Percentiles rank a stretch among this genome's conserved stretches.
phyloP scores from a whole-genome alignment of 2,113 vertebrate genomes.

The Tor tambroides region DNA sequence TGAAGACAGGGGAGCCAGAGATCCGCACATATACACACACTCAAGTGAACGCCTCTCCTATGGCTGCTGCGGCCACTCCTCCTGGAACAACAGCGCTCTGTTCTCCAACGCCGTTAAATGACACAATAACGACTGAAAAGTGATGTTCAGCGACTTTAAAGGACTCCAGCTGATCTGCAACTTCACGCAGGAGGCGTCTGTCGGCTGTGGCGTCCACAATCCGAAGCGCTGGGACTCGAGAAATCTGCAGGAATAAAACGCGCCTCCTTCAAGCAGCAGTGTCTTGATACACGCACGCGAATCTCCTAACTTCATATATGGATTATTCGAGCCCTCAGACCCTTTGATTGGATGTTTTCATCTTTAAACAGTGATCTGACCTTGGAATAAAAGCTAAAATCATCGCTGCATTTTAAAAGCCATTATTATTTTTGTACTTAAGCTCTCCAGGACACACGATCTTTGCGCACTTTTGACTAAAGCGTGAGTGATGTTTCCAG shows the following conservation, averaged over 20 bases:
- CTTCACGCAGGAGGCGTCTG: background rate
- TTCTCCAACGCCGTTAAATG: background rate
- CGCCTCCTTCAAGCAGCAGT: conserved; percentile 48
- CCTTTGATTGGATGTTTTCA: conserved; percentile 9
- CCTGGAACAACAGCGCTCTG: conserved; percentile 47
- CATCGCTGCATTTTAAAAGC: background rate
- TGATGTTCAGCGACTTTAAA: background rate
- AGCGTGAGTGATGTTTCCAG: conserved; percentile 7
- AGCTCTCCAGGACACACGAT: background rate
- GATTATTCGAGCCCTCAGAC: conserved; percentile 22
- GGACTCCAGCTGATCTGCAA: background rate
- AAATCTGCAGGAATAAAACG: conserved; percentile 52
- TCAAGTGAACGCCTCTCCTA: conserved; percentile 59
- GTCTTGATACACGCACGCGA: conserved; percentile 69
- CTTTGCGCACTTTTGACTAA: background rate
- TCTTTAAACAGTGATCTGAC: background rate
- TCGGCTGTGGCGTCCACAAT: conserved; percentile 21
- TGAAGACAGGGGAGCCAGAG: conserved; percentile 30
- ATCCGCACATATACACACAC: background rate
- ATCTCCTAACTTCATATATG: conserved; percentile 64
- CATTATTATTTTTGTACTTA: background rate
- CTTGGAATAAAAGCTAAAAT: conserved; percentile 8
- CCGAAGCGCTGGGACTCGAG: conserved; percentile 23
- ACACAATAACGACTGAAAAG: conserved; percentile 3
- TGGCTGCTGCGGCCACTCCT: conserved; percentile 67